Conservation (phyloP, 1,140 invertebrate genomes). For the Camponotus floridanus region DNA sequence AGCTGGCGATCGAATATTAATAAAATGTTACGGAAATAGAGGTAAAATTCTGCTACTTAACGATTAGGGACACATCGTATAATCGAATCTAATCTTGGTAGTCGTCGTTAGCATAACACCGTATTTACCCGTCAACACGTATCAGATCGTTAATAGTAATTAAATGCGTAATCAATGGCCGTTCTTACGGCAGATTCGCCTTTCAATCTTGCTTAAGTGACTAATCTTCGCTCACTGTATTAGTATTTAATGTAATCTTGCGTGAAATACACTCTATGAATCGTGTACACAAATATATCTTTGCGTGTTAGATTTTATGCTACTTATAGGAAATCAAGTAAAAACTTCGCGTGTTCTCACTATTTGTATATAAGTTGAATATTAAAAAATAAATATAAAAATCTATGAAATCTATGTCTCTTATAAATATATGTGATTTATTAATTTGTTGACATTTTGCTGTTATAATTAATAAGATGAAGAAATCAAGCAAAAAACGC, state of each 20-base stretch:
- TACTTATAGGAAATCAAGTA: neutral
- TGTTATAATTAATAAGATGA: too few species aligned
- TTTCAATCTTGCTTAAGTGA: neutral
- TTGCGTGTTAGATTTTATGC: neutral
- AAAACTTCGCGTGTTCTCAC: too few species aligned
- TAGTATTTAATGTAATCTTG: conserved; percentile 1
- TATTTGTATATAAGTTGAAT: too few species aligned
- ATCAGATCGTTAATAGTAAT: neutral
- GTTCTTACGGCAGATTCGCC: neutral
- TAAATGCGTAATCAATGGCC: conserved; percentile 16
- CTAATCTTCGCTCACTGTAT: neutral
- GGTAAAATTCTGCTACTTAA: too few species aligned
- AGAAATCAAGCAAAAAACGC: too few species aligned
- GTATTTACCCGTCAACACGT: neutral
- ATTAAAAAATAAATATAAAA: too few species aligned
- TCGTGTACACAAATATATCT: neutral
- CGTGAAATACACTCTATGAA: neutral
- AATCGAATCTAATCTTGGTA: neutral
- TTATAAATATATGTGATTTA: too few species aligned
- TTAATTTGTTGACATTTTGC: too few species aligned
- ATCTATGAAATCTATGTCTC: too few species aligned
- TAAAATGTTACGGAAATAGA: conserved; percentile 51
- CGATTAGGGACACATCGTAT: neutral
- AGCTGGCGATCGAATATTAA: conserved; percentile 29
- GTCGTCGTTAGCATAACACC: neutral